phyloP scores from a whole-genome alignment of 2,113 vertebrate species.

The Paedocypris sp. region DNA sequence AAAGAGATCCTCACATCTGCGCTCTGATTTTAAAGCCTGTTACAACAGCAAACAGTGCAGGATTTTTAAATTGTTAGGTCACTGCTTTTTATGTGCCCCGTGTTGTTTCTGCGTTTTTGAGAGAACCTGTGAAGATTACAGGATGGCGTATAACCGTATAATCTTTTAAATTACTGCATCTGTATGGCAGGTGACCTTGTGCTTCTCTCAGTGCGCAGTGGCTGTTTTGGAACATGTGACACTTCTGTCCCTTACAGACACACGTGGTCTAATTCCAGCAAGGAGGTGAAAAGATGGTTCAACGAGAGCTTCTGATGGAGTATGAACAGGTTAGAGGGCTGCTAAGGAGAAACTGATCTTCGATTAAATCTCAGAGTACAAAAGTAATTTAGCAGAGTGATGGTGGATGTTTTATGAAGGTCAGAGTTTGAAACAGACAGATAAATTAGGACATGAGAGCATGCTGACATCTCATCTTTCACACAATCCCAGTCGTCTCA shows the following conservation, averaged over 20 bases:
- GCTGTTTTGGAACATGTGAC: constrained; percentile 20
- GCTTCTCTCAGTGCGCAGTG: constrained; percentile 34
- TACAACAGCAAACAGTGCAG: constrained; percentile 41
- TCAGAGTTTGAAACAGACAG: background rate
- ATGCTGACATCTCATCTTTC: background rate
- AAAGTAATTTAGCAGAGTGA: background rate
- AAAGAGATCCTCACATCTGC: constrained; percentile 49
- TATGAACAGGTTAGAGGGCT: background rate
- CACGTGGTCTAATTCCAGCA: constrained; percentile 12
- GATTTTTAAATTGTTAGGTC: constrained; percentile 53
- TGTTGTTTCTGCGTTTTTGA: constrained; percentile 34
- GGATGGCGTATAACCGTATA: constrained; percentile 46
- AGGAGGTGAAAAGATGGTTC: constrained; percentile 1
- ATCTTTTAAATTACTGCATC: constrained; percentile 52
- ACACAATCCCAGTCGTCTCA: background rate
- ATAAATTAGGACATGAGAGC: constrained; percentile 3
- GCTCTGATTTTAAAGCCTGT: constrained; percentile 47
- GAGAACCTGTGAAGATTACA: constrained; percentile 47
- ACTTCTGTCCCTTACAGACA: constrained; percentile 22
- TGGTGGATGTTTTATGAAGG: constrained; percentile 4
- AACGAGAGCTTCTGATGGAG: constrained; percentile 15
- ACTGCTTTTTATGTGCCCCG: constrained; percentile 33
- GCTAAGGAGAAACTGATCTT: constrained; percentile 17
- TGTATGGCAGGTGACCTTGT: constrained; percentile 40
- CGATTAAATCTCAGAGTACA: constrained; percentile 8